A percentile compares a stretch with the other conserved stretches of the same genome.
These are phyloP conservation scores for Hemichromis elongatus DNA, from an alignment of 2,113 vertebrate species.

Conservation along the genomic window DNA sequence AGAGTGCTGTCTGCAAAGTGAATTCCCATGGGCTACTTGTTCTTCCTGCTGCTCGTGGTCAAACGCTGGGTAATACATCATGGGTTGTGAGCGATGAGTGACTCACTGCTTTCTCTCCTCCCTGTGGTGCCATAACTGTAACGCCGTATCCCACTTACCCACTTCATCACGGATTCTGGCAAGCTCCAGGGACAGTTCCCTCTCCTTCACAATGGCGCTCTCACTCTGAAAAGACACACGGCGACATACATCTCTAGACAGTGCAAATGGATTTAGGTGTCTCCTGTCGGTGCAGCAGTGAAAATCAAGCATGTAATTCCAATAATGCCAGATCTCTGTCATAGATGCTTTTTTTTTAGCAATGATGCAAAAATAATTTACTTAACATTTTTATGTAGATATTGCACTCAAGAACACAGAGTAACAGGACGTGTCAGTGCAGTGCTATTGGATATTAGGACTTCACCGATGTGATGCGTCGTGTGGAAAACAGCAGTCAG, in stretches of 20 bases:
- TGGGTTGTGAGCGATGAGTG: neutral
- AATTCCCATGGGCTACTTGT: neutral
- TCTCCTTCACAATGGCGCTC: slow-evolving; percentile 85
- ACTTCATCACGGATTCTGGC: slow-evolving; percentile 94
- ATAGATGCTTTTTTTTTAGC: fast-evolving
- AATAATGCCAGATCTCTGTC: neutral
- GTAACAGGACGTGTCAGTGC: fast-evolving
- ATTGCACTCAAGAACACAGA: neutral
- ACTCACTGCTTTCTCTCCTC: neutral
- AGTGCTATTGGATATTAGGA: neutral
- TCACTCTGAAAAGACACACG: slow-evolving; percentile 80
- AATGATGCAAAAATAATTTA: neutral
- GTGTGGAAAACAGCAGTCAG: neutral
- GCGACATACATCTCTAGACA: neutral
- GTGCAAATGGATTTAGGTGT: neutral
- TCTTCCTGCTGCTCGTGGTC: neutral
- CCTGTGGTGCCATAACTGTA: neutral
- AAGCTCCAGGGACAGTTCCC: slow-evolving; percentile 87
- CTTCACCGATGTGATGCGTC: neutral
- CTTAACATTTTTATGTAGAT: neutral
- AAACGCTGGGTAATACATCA: neutral
- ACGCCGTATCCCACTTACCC: slow-evolving; percentile 80
- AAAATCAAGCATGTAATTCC: neutral
- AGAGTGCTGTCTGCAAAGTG: neutral
- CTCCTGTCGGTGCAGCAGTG: neutral